phyloP scores from a whole-genome alignment of 1,140 invertebrate species.

The Myzus persicae region DNA sequence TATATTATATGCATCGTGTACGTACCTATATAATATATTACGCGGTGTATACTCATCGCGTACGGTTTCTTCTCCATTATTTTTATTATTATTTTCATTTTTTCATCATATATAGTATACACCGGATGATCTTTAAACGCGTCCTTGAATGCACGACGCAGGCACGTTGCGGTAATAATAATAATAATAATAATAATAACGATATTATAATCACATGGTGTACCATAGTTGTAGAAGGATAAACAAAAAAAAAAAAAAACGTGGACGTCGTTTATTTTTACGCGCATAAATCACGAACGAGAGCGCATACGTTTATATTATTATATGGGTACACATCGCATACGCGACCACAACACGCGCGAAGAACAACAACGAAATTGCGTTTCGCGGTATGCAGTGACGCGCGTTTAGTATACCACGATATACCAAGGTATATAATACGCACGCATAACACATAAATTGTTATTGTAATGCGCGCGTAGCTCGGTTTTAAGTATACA shows the following conservation, averaged over 20 bases:
- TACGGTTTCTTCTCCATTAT: background rate
- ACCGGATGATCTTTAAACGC: background rate
- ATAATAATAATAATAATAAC: background rate
- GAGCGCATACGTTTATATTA: background rate
- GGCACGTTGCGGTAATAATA: background rate
- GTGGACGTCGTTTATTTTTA: background rate
- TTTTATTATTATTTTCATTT: no score
- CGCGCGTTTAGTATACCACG: background rate
- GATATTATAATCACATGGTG: background rate
- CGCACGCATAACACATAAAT: background rate
- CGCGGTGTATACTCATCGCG: background rate
- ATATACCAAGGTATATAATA: background rate
- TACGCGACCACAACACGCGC: background rate
- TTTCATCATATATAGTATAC: background rate
- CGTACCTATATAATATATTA: no score
- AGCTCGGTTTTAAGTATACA: constrained; percentile 8
- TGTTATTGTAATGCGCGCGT: background rate
- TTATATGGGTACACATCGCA: background rate
- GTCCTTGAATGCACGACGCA: background rate
- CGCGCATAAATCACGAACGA: background rate
- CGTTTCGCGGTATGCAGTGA: background rate
- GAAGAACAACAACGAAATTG: background rate
- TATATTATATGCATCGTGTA: background rate
- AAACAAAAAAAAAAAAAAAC: background rate
- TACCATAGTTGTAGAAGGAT: background rate